Evolutionary conservation across 2,888 invertebrate genomes (phyloP).

Genomic region (Diloba caeruleocephala): DNA sequence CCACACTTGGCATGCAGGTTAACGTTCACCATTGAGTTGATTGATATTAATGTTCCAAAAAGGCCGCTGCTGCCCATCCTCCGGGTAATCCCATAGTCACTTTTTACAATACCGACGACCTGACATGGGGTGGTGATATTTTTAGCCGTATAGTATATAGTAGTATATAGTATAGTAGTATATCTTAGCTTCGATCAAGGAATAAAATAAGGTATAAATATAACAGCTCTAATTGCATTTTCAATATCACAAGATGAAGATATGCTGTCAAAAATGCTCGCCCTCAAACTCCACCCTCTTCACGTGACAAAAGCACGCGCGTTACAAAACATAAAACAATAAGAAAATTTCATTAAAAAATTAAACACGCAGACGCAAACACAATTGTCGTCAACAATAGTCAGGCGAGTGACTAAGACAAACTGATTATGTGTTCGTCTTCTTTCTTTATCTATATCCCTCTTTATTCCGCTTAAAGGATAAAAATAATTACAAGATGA

Average conservation of each 20-base stretch:
- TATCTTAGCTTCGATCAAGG: no score
- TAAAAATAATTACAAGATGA: constrained; percentile 89
- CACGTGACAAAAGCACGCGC: constrained; percentile 41
- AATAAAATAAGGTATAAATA: no score
- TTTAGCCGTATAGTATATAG: no score
- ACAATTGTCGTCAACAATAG: constrained; percentile 61
- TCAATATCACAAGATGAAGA: constrained; percentile 11
- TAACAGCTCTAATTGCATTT: constrained; percentile 23
- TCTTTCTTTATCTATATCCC: constrained; percentile 67
- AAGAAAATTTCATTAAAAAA: constrained; percentile 61
- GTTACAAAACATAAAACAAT: constrained; percentile 46
- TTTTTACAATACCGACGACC: no score
- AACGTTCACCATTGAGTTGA: no score
- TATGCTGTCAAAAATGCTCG: constrained; percentile 1
- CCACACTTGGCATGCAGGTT: no score
- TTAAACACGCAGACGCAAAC: constrained; percentile 49
- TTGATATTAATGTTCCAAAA: no score
- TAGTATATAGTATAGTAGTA: no score
- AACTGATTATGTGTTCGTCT: constrained; percentile 79
- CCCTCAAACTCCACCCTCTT: constrained; percentile 6
- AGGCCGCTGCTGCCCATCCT: no score
- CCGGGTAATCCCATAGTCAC: no score
- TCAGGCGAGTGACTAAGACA: constrained; percentile 74
- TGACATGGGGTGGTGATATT: no score
- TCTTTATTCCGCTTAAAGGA: constrained; percentile 84